Evolutionary conservation across 2,888 invertebrate species (phyloP).

Genomic region (Chironomus tentans): DNA sequence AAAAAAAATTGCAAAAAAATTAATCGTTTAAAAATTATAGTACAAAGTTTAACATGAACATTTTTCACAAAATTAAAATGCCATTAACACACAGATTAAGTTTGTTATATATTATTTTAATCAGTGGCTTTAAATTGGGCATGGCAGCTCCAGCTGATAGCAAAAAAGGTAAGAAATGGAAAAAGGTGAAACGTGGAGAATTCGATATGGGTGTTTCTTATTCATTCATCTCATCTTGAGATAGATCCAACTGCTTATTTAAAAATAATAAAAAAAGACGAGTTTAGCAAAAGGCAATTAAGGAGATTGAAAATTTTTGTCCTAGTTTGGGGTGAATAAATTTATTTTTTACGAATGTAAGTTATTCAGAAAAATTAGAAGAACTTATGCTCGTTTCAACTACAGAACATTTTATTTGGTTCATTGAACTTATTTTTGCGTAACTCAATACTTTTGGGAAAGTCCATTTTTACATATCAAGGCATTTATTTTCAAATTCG

Average conservation of each 20-base stretch:
- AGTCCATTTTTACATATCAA: too few relatives aligned
- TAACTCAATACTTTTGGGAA: too few relatives aligned
- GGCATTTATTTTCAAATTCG: too few relatives aligned
- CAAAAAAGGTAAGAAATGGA: slow-evolving; percentile 7
- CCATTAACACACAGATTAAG: slow-evolving; percentile 12
- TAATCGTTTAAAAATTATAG: slow-evolving; percentile 8
- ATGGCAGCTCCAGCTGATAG: not conserved
- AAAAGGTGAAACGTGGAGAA: not conserved
- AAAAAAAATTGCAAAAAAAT: not conserved
- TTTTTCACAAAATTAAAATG: slow-evolving; percentile 27
- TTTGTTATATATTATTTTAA: slow-evolving; percentile 20
- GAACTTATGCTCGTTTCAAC: too few relatives aligned
- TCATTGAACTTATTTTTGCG: too few relatives aligned
- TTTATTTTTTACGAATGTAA: too few relatives aligned
- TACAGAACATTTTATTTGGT: too few relatives aligned
- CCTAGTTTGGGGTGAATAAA: too few relatives aligned
- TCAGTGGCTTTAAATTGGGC: slow-evolving; percentile 23
- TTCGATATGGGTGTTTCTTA: not conserved
- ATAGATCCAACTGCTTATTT: not conserved
- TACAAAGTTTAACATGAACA: slow-evolving; percentile 27
- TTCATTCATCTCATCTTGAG: not conserved
- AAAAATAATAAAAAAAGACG: too few relatives aligned
- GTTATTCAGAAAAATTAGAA: too few relatives aligned
- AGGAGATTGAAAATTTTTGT: not conserved
- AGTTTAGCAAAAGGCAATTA: not conserved